A percentile compares a stretch with the other conserved stretches of the same genome.
Conservation (phyloP, 2,797 vertebrate species). For the Balearica regulorum region DNA sequence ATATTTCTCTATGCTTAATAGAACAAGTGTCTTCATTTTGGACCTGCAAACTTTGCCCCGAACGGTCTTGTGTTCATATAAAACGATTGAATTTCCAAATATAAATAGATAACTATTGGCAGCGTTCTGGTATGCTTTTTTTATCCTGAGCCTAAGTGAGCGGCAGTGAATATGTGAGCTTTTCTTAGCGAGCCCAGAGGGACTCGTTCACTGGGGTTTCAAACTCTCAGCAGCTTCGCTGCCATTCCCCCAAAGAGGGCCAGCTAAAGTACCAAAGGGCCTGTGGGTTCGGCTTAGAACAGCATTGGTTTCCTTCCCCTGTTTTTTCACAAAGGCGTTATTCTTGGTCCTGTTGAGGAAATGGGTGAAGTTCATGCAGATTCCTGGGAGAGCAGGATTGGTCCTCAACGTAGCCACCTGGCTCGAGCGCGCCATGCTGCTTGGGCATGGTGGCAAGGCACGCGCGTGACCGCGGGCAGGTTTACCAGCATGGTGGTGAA, state of each 20-base stretch:
- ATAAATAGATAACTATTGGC: not conserved
- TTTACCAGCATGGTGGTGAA: not conserved
- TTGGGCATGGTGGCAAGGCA: not conserved
- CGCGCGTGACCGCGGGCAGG: not conserved
- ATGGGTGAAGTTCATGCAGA: not conserved
- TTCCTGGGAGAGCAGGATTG: not conserved
- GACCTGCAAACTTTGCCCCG: not conserved
- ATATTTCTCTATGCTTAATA: not conserved
- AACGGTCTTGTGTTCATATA: not conserved
- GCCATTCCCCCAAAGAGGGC: not conserved
- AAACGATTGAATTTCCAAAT: constrained; percentile 5
- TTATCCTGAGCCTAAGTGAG: not conserved
- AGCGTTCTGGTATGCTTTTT: not conserved
- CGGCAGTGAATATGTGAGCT: not conserved
- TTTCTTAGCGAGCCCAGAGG: not conserved
- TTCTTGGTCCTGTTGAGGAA: not conserved
- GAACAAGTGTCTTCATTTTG: not conserved
- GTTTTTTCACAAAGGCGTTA: not conserved
- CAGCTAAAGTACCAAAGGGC: not conserved
- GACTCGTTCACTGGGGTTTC: not conserved
- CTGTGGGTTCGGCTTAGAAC: not conserved
- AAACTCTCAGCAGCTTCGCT: not conserved
- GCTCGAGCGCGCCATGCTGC: fast-evolving
- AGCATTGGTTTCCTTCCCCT: not conserved
- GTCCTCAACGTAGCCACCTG: not conserved